phyloP scores from a whole-genome alignment of 2,888 invertebrate species.

The Pteria penguin region DNA sequence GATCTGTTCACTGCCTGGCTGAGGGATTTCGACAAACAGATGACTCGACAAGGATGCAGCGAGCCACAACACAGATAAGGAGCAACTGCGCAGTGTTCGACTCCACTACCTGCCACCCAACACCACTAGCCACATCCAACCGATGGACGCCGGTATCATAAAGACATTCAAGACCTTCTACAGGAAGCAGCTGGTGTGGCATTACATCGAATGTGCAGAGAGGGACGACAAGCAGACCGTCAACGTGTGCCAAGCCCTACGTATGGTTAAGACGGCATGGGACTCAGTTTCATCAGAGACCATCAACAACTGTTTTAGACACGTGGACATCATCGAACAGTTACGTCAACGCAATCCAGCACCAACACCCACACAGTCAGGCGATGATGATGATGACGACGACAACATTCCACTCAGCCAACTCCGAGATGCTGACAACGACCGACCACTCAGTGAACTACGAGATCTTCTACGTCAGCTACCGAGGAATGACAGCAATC shows the following conservation, averaged over 20 bases:
- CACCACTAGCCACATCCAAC: slow-evolving; percentile 51
- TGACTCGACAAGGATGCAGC: slow-evolving; percentile 35
- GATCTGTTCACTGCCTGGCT: slow-evolving; percentile 42
- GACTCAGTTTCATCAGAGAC: slow-evolving; percentile 21
- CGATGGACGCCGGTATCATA: slow-evolving; percentile 55
- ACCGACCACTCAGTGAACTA: slow-evolving; percentile 10
- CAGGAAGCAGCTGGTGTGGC: slow-evolving; percentile 27
- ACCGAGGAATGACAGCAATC: background rate
- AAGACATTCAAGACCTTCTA: slow-evolving; percentile 39
- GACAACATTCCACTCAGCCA: slow-evolving; percentile 16
- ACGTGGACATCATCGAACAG: slow-evolving; percentile 27
- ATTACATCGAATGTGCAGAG: slow-evolving; percentile 37
- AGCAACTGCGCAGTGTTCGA: slow-evolving; percentile 33
- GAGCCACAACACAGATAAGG: slow-evolving; percentile 26
- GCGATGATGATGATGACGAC: slow-evolving; percentile 24
- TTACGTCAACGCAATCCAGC: background rate
- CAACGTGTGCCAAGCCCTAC: slow-evolving; percentile 31
- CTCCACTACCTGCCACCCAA: slow-evolving; percentile 50
- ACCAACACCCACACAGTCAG: no score
- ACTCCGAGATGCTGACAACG: background rate
- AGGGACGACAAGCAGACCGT: slow-evolving; percentile 31
- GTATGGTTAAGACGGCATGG: slow-evolving; percentile 43
- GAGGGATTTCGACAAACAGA: slow-evolving; percentile 33
- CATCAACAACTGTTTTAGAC: slow-evolving; percentile 39
- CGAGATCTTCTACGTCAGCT: background rate